phyloP scores from a whole-genome alignment of 2,797 vertebrate genomes.

The Borostomias antarcticus region DNA sequence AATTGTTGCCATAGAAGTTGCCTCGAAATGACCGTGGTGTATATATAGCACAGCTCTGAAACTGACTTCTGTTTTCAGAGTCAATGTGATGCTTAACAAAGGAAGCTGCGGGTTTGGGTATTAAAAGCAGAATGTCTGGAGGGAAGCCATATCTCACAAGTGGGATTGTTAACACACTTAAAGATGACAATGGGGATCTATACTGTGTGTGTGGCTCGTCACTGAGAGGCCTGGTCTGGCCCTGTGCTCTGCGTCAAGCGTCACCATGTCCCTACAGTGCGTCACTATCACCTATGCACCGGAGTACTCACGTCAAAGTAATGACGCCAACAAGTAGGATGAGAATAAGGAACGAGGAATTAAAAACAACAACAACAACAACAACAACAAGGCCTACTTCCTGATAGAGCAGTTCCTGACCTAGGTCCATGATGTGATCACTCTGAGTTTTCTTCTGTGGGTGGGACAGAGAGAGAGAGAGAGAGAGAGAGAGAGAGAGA shows the following conservation, averaged over 20 bases:
- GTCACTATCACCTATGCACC: no score
- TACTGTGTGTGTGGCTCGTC: constrained; percentile 40
- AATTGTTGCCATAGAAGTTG: constrained; percentile 70
- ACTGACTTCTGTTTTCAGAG: constrained; percentile 61
- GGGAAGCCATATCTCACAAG: constrained; percentile 54
- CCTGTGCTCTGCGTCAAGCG: not conserved
- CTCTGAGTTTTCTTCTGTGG: not conserved
- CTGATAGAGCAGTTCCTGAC: constrained; percentile 18
- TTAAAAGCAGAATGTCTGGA: constrained; percentile 64
- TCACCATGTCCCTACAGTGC: not conserved
- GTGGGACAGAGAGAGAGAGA: constrained; percentile 9
- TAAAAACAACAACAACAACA: no score
- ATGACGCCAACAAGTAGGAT: no score
- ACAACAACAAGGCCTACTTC: constrained; percentile 6
- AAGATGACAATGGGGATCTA: constrained; percentile 62
- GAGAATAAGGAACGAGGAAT: not conserved
- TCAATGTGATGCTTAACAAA: constrained; percentile 58
- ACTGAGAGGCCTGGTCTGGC: constrained; percentile 50
- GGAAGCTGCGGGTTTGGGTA: constrained; percentile 56
- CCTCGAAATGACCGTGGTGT: constrained; percentile 53
- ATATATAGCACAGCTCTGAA: constrained; percentile 52
- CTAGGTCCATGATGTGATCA: not conserved
- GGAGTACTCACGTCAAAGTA: no score
- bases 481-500: not conserved
- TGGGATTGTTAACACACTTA: constrained; percentile 56